Percentiles rank a stretch among this genome's conserved stretches.
Conservation (phyloP, 2,113 vertebrate genomes). For the Cyanoderma ruficeps region DNA sequence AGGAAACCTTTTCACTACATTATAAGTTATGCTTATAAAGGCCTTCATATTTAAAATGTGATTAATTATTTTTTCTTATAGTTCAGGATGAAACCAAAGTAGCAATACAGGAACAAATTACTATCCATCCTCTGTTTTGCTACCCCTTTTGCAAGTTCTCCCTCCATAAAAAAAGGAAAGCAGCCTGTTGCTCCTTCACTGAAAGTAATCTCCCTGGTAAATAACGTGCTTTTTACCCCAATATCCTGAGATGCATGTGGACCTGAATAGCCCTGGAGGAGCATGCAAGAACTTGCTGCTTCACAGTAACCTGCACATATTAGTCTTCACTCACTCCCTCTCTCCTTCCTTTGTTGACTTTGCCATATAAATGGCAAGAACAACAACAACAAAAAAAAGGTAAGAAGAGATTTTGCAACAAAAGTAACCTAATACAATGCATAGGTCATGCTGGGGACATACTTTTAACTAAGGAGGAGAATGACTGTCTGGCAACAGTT, state of each 20-base stretch:
- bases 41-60: not conserved
- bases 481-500: not conserved
- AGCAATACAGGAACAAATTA: not conserved
- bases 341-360: not conserved
- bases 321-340: not conserved
- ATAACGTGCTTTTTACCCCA: not conserved
- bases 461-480: not conserved
- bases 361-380: not conserved
- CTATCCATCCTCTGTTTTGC: not conserved
- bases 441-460: not conserved
- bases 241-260: fast-evolving
- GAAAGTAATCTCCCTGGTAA: not conserved
- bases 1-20: not conserved
- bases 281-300: not conserved
- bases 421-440: not conserved
- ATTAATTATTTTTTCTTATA: not conserved
- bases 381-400: not conserved
- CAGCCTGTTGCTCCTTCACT: not conserved
- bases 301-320: not conserved
- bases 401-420: conserved; percentile 1
- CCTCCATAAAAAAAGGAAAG: not conserved
- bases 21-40: not conserved
- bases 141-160: not conserved
- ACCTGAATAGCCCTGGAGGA: not conserved
- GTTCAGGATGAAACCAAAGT: not conserved